Evolutionary conservation across 2,797 vertebrate species (phyloP).

Genomic region (Kryptopterus vitreolus): DNA sequence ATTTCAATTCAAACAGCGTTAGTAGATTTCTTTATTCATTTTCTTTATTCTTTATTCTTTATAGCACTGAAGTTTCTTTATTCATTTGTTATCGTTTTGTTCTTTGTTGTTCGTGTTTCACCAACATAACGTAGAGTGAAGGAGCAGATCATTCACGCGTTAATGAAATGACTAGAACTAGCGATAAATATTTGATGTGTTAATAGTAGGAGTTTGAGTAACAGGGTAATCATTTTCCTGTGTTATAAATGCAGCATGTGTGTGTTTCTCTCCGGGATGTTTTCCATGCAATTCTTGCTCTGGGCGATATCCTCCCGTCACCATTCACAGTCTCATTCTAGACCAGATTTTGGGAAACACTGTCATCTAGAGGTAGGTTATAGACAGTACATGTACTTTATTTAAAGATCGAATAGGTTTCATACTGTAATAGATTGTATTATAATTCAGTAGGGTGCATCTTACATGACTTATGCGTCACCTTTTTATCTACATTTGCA

Average conservation of each 20-base stretch:
- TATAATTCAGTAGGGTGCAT: background rate
- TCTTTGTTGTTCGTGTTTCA: too few species aligned
- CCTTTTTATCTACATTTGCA: too few species aligned
- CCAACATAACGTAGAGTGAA: too few species aligned
- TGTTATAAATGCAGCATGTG: background rate
- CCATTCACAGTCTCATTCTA: background rate
- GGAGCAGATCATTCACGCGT: too few species aligned
- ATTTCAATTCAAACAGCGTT: too few species aligned
- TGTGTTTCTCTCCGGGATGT: constrained; percentile 19
- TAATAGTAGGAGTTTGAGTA: constrained; percentile 24
- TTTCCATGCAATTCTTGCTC: constrained; percentile 14
- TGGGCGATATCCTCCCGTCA: constrained; percentile 20
- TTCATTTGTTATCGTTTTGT: too few species aligned
- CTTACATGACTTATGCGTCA: background rate
- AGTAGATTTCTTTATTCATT: too few species aligned
- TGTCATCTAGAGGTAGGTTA: constrained; percentile 50
- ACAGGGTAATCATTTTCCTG: constrained; percentile 30
- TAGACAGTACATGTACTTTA: constrained; percentile 11
- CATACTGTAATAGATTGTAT: background rate
- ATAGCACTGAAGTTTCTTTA: too few species aligned
- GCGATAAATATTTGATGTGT: constrained; percentile 39
- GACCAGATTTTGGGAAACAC: constrained; percentile 6
- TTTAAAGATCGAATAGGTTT: background rate
- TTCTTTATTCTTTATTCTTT: too few species aligned
- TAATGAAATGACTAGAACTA: too few species aligned